Conservation (phyloP, 2,113 vertebrate genomes). For the Jaculus jaculus region DNA sequence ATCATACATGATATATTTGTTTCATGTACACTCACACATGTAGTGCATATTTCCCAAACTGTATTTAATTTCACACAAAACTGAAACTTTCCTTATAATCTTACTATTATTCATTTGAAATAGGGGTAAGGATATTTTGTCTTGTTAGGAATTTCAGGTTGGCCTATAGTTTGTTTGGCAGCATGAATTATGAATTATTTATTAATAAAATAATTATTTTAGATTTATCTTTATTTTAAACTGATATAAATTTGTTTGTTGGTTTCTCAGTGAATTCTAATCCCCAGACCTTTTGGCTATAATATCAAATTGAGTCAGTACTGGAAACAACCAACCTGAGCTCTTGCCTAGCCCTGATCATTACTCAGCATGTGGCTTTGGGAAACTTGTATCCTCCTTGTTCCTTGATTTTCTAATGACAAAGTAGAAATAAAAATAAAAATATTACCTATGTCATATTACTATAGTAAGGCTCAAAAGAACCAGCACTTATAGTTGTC, state of each 20-base stretch:
- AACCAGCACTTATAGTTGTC: background rate
- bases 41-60: background rate
- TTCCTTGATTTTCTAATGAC: background rate
- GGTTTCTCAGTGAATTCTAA: background rate
- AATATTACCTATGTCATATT: background rate
- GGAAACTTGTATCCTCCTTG: background rate
- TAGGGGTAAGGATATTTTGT: background rate
- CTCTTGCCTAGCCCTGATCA: background rate
- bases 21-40: background rate
- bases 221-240: slow-evolving; percentile 19
- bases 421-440: slow-evolving; percentile 5
- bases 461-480: background rate
- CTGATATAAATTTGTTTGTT: slow-evolving; percentile 33
- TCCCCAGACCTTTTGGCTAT: background rate
- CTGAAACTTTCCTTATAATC: background rate
- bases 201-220: slow-evolving; percentile 32
- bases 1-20: background rate
- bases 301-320: background rate
- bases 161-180: background rate
- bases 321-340: background rate
- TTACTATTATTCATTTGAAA: background rate
- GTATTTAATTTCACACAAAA: slow-evolving; percentile 35
- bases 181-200: background rate
- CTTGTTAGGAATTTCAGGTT: slow-evolving; percentile 35
- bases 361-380: background rate